A percentile compares a stretch with the other conserved stretches of the same genome.
These are phyloP conservation scores for Caenorhabditis remanei DNA, from an alignment of 1,140 invertebrate genomes.

Conservation along the genomic window DNA sequence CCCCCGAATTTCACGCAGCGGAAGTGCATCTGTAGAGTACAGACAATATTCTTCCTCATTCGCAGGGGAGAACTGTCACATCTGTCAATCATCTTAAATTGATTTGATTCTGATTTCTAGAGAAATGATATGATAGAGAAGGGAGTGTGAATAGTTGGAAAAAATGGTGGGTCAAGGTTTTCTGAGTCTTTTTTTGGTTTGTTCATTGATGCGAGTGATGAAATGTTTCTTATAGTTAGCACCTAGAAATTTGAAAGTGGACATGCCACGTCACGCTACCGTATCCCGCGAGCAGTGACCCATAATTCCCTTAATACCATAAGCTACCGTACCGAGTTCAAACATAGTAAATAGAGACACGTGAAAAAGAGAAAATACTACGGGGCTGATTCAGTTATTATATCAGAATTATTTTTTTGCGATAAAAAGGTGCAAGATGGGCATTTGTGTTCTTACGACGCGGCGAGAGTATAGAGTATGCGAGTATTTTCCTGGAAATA, in stretches of 20 bases:
- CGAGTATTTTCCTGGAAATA: neutral
- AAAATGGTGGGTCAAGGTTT: constrained; percentile 22
- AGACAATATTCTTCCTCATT: too few species aligned
- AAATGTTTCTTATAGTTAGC: too few species aligned
- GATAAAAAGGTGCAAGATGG: neutral
- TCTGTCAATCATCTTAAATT: constrained; percentile 17
- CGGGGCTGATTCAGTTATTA: constrained; percentile 23
- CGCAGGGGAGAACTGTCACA: too few species aligned
- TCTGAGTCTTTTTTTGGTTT: neutral
- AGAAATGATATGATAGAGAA: neutral
- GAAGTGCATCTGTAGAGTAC: too few species aligned
- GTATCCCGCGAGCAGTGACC: too few species aligned
- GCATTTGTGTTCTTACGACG: neutral
- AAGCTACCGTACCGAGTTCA: too few species aligned
- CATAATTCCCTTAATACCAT: too few species aligned
- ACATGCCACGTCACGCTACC: too few species aligned
- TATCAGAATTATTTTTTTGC: neutral
- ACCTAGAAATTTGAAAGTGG: too few species aligned
- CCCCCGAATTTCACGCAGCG: too few species aligned
- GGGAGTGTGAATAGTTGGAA: constrained; percentile 14
- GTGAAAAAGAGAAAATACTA: neutral
- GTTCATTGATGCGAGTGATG: neutral
- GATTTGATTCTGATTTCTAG: neutral
- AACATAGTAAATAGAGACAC: too few species aligned
- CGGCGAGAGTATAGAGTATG: neutral